A percentile compares a stretch with the other conserved stretches of the same genome.
Conservation (phyloP, 2,888 invertebrate species). For the Willowsia nigromaculata region DNA sequence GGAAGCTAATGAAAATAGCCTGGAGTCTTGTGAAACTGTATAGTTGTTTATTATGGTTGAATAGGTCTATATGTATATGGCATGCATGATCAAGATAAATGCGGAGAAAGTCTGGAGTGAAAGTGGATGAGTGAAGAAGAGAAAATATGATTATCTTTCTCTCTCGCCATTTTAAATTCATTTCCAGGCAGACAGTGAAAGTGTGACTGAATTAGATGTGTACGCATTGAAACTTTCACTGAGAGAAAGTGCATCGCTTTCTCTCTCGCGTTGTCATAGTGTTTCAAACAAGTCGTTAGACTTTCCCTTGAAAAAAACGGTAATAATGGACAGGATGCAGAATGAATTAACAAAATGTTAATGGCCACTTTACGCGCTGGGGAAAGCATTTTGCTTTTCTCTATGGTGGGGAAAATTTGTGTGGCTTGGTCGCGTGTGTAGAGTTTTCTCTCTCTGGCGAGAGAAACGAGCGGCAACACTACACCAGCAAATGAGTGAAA, state of each 20-base stretch:
- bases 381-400: neutral
- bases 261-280: too few species aligned
- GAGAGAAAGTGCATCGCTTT: neutral
- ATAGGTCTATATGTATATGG: too few species aligned
- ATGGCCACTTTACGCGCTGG: constrained; percentile 68
- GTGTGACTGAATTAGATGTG: too few species aligned
- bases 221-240: too few species aligned
- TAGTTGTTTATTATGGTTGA: too few species aligned
- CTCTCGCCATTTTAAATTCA: constrained; percentile 54
- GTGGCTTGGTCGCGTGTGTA: too few species aligned
- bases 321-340: constrained; percentile 63
- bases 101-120: too few species aligned
- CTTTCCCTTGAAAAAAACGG: constrained; percentile 43
- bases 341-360: constrained; percentile 70
- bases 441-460: too few species aligned
- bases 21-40: too few species aligned
- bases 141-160: constrained; percentile 40
- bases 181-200: constrained; percentile 1
- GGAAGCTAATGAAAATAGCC: constrained; percentile 60
- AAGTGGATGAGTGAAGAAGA: constrained; percentile 20
- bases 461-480: neutral
- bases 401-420: too few species aligned
- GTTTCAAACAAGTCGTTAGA: neutral
- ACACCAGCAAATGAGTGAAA: constrained; percentile 66
- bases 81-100: too few species aligned